Percentiles rank a stretch among this genome's conserved stretches.
phyloP scores from a whole-genome alignment of 64 coral and sea anemone genomes.

The Porites lutea region DNA sequence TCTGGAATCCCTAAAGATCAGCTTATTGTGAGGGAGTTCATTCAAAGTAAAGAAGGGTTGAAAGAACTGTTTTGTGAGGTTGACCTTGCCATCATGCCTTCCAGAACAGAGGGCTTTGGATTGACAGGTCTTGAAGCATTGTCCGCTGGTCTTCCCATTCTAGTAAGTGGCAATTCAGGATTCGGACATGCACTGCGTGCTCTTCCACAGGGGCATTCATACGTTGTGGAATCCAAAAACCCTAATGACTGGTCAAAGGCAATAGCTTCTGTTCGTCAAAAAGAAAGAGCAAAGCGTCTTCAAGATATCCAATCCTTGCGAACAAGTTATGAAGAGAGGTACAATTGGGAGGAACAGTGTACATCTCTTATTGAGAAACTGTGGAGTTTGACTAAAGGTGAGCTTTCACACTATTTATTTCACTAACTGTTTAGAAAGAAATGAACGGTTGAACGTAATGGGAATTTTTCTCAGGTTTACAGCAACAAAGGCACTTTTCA shows the following conservation, averaged over 20 bases:
- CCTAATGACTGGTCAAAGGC: not conserved
- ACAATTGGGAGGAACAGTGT: not conserved
- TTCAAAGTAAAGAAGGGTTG: not conserved
- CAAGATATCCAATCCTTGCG: not conserved
- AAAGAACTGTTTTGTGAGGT: not conserved
- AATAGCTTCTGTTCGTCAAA: not conserved
- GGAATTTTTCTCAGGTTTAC: too few species aligned
- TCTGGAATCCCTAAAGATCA: not conserved
- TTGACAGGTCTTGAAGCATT: not conserved
- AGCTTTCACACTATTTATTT: too few species aligned
- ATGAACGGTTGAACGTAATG: too few species aligned
- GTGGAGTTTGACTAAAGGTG: not conserved
- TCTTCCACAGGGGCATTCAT: not conserved
- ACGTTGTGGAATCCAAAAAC: not conserved
- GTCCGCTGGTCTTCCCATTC: slow-evolving; percentile 13
- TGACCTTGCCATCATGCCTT: not conserved
- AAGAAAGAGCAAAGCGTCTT: not conserved
- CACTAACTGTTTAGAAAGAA: too few species aligned
- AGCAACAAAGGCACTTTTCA: too few species aligned
- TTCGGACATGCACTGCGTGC: not conserved
- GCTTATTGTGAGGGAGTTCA: not conserved
- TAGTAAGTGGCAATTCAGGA: not conserved
- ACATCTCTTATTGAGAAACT: not conserved
- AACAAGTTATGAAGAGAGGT: not conserved
- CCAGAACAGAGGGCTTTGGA: slow-evolving; percentile 15